These are phyloP conservation scores for Scaptomyza hsui DNA, from an alignment of 1,140 invertebrate genomes.

Conservation along the genomic window DNA sequence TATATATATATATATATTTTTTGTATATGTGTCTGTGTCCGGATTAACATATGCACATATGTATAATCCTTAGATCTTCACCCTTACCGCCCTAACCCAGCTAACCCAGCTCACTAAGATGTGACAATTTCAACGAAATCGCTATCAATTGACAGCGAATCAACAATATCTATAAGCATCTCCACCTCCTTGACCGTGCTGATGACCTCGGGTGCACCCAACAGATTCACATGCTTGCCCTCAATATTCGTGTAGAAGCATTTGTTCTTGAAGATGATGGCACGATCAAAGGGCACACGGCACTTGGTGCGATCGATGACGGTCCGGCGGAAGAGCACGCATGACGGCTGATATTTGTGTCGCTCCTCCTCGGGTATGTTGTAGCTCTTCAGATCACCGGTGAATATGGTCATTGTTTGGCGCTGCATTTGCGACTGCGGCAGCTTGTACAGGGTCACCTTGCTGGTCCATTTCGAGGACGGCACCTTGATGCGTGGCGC, in stretches of 20 bases:
- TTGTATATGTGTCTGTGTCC: background rate
- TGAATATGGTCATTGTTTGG: constrained; percentile 66
- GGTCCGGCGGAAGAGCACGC: constrained; percentile 73
- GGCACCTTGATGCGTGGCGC: constrained; percentile 65
- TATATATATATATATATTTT: constrained; percentile 3
- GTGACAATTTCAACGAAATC: constrained; percentile 69
- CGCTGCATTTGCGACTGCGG: constrained; percentile 57
- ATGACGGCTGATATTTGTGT: constrained; percentile 80
- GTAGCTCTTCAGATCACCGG: constrained; percentile 72
- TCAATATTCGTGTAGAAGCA: constrained; percentile 81
- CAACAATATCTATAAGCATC: constrained; percentile 77
- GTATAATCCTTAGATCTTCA: constrained; percentile 9
- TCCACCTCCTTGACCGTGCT: constrained; percentile 68
- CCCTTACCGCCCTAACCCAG: too few species aligned
- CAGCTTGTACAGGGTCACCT: constrained; percentile 78
- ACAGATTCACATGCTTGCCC: constrained; percentile 79
- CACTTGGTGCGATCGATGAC: constrained; percentile 56
- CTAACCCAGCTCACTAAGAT: constrained; percentile 59
- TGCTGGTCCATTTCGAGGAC: constrained; percentile 68
- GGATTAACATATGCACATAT: background rate
- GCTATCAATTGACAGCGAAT: constrained; percentile 60
- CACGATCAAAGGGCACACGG: constrained; percentile 78
- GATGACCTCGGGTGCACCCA: constrained; percentile 72
- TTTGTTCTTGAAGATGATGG: constrained; percentile 83
- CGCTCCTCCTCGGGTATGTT: constrained; percentile 76